Conservation (phyloP, 1,140 invertebrate species). For the Musca vetustissima region DNA sequence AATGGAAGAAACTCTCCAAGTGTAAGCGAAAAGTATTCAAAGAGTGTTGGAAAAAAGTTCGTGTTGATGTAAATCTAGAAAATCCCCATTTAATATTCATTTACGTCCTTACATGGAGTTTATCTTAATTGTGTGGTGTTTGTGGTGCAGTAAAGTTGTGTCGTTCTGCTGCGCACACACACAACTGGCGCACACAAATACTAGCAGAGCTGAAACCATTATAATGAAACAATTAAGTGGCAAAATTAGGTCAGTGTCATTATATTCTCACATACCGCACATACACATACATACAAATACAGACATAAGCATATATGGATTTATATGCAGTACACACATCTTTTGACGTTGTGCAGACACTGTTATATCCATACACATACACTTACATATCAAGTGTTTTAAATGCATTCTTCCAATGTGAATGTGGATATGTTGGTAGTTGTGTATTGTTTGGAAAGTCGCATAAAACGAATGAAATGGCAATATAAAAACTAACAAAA, state of each 20-base stretch:
- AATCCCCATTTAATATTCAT: constrained; percentile 22
- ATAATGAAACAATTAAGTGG: constrained; percentile 31
- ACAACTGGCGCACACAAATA: background rate
- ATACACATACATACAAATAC: background rate
- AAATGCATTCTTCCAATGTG: too few species aligned
- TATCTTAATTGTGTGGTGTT: constrained; percentile 17
- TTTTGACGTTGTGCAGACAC: too few species aligned
- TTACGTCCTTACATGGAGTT: constrained; percentile 11
- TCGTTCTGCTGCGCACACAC: constrained; percentile 1
- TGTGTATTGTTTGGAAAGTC: too few species aligned
- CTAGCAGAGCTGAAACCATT: background rate
- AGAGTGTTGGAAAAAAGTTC: too few species aligned
- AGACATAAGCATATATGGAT: background rate
- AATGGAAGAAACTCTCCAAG: too few species aligned
- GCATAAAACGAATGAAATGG: too few species aligned
- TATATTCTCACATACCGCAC: background rate
- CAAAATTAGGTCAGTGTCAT: constrained; percentile 28
- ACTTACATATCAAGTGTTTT: too few species aligned
- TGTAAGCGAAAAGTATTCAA: too few species aligned
- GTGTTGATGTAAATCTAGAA: constrained; percentile 1
- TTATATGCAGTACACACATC: background rate
- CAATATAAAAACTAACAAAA: too few species aligned
- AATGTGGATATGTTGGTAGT: too few species aligned
- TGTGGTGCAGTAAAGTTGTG: constrained; percentile 19
- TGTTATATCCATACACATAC: too few species aligned